A percentile compares a stretch with the other conserved stretches of the same genome.
phyloP scores from a whole-genome alignment of 2,113 vertebrate species.

The Nerophis lumbriciformis region DNA sequence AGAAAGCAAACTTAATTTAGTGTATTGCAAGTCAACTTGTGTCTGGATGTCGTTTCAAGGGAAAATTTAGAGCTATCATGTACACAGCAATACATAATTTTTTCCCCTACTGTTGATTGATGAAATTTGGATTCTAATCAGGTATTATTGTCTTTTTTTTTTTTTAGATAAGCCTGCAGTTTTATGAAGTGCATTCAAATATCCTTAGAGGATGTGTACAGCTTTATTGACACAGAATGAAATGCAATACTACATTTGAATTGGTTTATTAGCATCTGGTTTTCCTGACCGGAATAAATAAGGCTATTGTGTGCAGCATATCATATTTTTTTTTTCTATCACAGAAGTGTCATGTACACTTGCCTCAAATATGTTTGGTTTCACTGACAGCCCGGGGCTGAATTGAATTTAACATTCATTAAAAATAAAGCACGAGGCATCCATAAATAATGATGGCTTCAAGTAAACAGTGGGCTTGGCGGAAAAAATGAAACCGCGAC shows the following conservation, averaged over 20 bases:
- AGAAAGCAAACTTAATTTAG: background rate
- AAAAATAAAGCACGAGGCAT: constrained; percentile 56
- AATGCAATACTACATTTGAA: constrained; percentile 48
- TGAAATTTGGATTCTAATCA: constrained; percentile 29
- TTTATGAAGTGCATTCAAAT: constrained; percentile 13
- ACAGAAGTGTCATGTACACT: constrained; percentile 33
- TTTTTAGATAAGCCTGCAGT: constrained; percentile 14
- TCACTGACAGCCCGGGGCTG: constrained; percentile 40
- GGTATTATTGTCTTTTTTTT: constrained; percentile 21
- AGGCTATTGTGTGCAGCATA: constrained; percentile 28
- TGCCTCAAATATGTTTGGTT: constrained; percentile 39
- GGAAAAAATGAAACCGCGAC: constrained; percentile 49
- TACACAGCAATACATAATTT: constrained; percentile 2
- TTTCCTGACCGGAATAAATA: constrained; percentile 39
- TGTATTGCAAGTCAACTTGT: background rate
- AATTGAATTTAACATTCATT: constrained; percentile 60
- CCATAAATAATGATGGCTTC: constrained; percentile 66
- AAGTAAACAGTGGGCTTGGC: constrained; percentile 48
- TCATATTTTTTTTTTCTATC: constrained; percentile 31
- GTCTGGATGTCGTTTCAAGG: background rate
- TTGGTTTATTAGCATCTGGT: constrained; percentile 48
- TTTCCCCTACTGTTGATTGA: background rate
- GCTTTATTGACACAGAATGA: constrained; percentile 48
- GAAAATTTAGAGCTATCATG: background rate
- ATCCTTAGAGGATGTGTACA: constrained; percentile 25